Evolutionary conservation across 2,797 vertebrate species (phyloP).

Genomic region (Phalloptychus januarius): DNA sequence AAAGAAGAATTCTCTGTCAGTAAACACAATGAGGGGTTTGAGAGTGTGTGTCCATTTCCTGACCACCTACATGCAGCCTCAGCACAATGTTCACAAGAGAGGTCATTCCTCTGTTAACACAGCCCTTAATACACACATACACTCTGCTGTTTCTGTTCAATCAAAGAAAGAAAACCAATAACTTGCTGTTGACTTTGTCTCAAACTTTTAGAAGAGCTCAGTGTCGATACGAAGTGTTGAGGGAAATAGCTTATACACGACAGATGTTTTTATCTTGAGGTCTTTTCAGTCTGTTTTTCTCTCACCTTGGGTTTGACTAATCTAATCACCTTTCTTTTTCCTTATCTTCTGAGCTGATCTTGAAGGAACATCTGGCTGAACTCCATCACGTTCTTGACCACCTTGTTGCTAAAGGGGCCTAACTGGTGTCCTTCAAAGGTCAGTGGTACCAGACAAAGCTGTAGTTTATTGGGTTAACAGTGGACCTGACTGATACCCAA

Average conservation of each 20-base stretch:
- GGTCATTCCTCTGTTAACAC: constrained; percentile 58
- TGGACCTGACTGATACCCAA: no score
- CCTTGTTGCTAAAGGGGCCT: no score
- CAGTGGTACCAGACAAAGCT: no score
- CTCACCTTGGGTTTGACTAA: not conserved
- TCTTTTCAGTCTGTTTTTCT: constrained; percentile 1
- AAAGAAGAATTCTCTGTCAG: constrained; percentile 23
- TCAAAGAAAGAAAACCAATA: constrained; percentile 26
- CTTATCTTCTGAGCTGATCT: not conserved
- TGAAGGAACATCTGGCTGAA: no score
- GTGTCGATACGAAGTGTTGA: constrained; percentile 47
- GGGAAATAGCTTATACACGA: constrained; percentile 48
- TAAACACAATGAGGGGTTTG: constrained; percentile 27
- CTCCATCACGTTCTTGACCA: no score
- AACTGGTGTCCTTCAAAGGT: no score
- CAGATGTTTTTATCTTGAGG: constrained; percentile 27
- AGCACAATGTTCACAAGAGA: constrained; percentile 27
- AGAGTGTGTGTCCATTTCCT: constrained; percentile 45
- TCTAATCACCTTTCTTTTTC: not conserved
- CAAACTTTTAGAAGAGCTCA: constrained; percentile 12
- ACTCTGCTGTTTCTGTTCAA: constrained; percentile 23
- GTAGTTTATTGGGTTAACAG: no score
- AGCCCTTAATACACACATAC: constrained; percentile 24
- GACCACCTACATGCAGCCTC: constrained; percentile 15
- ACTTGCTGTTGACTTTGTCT: constrained; percentile 39